Evolutionary conservation across 2,113 vertebrate genomes (phyloP).

Genomic region (Vulpes vulpes): DNA sequence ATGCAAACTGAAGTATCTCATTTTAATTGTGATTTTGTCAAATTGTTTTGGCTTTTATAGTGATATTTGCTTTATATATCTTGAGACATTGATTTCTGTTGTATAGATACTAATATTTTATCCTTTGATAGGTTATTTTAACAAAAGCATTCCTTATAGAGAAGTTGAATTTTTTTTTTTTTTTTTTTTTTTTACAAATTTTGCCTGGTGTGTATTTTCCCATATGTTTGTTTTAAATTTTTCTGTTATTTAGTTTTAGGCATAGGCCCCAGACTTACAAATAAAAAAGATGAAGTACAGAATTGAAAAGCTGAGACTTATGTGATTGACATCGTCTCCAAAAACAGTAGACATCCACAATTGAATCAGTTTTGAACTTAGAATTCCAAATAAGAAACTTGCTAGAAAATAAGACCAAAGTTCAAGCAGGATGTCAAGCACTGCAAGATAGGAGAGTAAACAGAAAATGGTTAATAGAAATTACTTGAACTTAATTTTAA

Average conservation of each 20-base stretch:
- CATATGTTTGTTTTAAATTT: background rate
- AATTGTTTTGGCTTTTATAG: background rate
- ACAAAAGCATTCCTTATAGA: background rate
- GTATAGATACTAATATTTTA: background rate
- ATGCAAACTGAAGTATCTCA: background rate
- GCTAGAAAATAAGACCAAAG: background rate
- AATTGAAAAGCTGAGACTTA: constrained; percentile 61
- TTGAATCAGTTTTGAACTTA: constrained; percentile 66
- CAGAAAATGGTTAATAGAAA: constrained; percentile 37
- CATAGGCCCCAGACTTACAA: constrained; percentile 68
- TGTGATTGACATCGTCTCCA: constrained; percentile 70
- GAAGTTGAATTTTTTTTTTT: background rate
- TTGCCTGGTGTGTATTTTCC: background rate
- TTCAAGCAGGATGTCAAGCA: rapidly evolving
- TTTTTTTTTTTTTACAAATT: background rate
- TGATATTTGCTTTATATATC: background rate
- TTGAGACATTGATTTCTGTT: background rate
- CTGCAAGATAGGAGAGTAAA: constrained; percentile 61
- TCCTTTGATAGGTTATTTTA: constrained; percentile 22
- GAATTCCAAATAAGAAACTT: constrained; percentile 67
- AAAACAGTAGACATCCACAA: constrained; percentile 59
- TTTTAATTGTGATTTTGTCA: background rate
- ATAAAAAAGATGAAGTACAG: constrained; percentile 74
- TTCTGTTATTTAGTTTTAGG: constrained; percentile 36
- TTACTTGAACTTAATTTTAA: constrained; percentile 35